Evolutionary conservation across 2,888 invertebrate genomes (phyloP).

Genomic region (Limnephilus marmoratus): DNA sequence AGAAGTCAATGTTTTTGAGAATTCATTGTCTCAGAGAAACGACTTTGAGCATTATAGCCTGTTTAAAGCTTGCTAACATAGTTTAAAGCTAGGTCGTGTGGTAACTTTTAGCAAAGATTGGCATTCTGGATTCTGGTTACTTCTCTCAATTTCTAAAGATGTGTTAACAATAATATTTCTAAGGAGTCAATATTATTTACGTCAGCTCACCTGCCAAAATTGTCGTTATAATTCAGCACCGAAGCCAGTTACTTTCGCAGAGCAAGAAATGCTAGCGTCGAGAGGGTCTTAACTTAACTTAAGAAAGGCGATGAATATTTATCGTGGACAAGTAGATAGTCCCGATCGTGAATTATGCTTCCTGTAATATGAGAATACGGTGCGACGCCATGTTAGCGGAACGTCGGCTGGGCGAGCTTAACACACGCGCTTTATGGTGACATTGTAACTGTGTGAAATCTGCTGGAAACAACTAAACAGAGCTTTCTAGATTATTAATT

Average conservation of each 20-base stretch:
- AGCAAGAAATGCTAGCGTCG: slow-evolving; percentile 3
- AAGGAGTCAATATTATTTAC: not conserved
- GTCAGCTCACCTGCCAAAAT: not conserved
- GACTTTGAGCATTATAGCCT: no score
- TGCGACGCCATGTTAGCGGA: slow-evolving; percentile 21
- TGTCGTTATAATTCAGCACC: not conserved
- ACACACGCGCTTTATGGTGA: slow-evolving; percentile 36
- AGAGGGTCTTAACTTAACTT: slow-evolving; percentile 1
- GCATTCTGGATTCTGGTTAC: no score
- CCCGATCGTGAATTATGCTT: slow-evolving; percentile 40
- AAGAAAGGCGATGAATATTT: slow-evolving; percentile 25
- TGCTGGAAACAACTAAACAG: slow-evolving; percentile 17
- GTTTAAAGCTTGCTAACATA: no score
- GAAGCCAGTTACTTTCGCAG: not conserved
- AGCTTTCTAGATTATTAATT: not conserved
- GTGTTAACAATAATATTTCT: no score
- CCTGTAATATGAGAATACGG: slow-evolving; percentile 40
- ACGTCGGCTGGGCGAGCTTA: slow-evolving; percentile 9
- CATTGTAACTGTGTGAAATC: slow-evolving; percentile 27
- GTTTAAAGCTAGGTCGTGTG: no score
- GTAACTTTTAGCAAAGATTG: no score
- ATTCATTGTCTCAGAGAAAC: no score
- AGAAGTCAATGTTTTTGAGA: no score
- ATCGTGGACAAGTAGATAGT: slow-evolving; percentile 20
- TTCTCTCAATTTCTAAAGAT: no score